Base-by-base conservation (phyloP, 2,888 invertebrate genomes). In the Agelastica alni region DNA sequence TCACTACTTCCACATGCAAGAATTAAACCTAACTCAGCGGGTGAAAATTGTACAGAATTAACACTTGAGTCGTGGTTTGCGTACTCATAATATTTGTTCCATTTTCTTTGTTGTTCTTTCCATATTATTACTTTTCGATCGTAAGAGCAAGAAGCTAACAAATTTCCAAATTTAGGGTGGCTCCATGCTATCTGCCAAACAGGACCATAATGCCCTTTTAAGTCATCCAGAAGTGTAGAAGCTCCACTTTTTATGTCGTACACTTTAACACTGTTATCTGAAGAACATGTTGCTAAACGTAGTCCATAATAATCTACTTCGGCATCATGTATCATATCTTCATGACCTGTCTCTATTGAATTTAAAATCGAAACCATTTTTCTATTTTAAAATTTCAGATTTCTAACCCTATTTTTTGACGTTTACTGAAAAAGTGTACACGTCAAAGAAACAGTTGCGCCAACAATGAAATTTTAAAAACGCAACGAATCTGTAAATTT, bases 111-210 rank as follows among this genome's bases (percentile, higher is more conserved):
- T 3, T 88, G 83, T 77, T 99, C 98, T 74, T 95, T 94, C 99
- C 99, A 99, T 62, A 99, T 91, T 44, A 99, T 95, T n/a, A 99
- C 98, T 82, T 94, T 96, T 59, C 96, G 83, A 77, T 99, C 99
- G 72, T 99, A 99, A 0, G 98, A 96, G 76, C 98, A 99, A 0
- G 98, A 98, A 1, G 99, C 99, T 57, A 99, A 79, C 34, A 98
- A 80, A 72, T 91, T 94, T 0, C 97, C 97, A 74, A 87, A 98
- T 77, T 93, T 94, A 0, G 99, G 99, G 80, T 99, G 98, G 2
- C 98, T 94, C 99, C 99, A 99, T 26, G 94, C 89, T 5, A 99
- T 86, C 80, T 98, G 97, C 99, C 99, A 99, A 2, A 99, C 92
- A 0, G 92, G 92, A 0, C 92, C 92, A 58, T 87, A 85, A 70